Base-by-base conservation (phyloP, 2,113 vertebrate species). In the Conger conger region DNA sequence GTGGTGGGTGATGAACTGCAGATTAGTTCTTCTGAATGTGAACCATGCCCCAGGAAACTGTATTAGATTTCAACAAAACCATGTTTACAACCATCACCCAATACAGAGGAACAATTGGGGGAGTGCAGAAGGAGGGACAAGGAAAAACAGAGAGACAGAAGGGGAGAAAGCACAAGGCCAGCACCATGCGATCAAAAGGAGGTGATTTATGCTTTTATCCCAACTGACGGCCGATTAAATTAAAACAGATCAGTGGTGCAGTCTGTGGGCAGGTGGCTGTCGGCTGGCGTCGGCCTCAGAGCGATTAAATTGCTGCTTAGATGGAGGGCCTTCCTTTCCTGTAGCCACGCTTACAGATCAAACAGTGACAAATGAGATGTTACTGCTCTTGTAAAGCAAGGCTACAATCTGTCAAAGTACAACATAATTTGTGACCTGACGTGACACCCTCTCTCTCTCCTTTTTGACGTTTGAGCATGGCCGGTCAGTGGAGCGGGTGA, bases 391-490 rank as follows among this genome's bases (percentile, higher is more conserved):
- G 95, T 96, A 96, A 96, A 96, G 96, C 95, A 96, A 96, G 95
- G 94, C 96, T 96, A 96, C 96, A 96, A 96, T 96, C 96, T 96
- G 96, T 97, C 96, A 97, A 96, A 96, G 96, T 95, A 96, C 95
- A 96, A 95, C 95, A 94, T 95, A 94, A 96, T 96, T 96, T 96
- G 95, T 96, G 96, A 96, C 95, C 95, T 94, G 94, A 92, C 76
- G 93, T 94, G 95, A 95, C 95, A 96, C 94, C 92, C 92, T 94
- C 92, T 93, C 92, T 94, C 93, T 94, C 92, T 93, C 91, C 93
- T 92, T 95, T 93, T 91, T 95, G 94, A 95, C 95, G 95, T 96
- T 95, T 96, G 95, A 96, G 96, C 96, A 94, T 93, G 94, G 94
- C 94, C 94, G 94, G 95, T 95, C 95, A 94, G 42, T 93, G 90